Evolutionary conservation across 2,888 invertebrate genomes (phyloP).

Genomic region (Drosophila demipolita): DNA sequence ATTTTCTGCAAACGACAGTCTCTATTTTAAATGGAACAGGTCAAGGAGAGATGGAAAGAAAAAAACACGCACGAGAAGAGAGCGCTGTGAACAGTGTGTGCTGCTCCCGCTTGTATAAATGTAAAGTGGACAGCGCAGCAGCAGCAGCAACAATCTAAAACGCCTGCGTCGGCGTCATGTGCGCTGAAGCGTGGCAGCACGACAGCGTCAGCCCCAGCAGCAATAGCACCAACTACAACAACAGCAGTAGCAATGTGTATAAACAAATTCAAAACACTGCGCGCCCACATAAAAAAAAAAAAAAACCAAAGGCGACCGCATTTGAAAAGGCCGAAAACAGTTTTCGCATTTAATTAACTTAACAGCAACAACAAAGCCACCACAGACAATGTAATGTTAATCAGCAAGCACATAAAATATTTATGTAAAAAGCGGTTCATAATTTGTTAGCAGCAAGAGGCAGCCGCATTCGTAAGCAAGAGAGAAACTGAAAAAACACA

Average conservation of each 20-base stretch:
- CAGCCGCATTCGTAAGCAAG: constrained; percentile 37
- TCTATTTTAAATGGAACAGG: constrained; percentile 55
- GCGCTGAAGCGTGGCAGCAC: constrained; percentile 67
- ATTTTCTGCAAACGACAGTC: constrained; percentile 38
- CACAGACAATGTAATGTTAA: constrained; percentile 40
- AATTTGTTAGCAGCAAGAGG: constrained; percentile 67
- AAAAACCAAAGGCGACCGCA: constrained; percentile 45
- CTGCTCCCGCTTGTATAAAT: constrained; percentile 39
- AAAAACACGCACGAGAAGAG: background rate
- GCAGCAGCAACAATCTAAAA: constrained; percentile 48
- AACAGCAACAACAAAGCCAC: constrained; percentile 26
- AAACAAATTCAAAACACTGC: constrained; percentile 71
- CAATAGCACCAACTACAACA: constrained; percentile 25
- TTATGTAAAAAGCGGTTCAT: constrained; percentile 62
- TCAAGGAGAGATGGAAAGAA: constrained; percentile 17
- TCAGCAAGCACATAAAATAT: constrained; percentile 61
- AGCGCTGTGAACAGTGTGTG: constrained; percentile 46
- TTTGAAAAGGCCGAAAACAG: constrained; percentile 63
- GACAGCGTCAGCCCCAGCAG: constrained; percentile 27
- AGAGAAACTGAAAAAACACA: constrained; percentile 5
- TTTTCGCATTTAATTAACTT: constrained; percentile 75
- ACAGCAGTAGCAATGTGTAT: constrained; percentile 55
- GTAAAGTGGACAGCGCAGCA: constrained; percentile 48
- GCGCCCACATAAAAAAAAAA: constrained; percentile 71
- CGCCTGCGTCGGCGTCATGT: constrained; percentile 62